Evolutionary conservation across 2,888 invertebrate species (phyloP), one percentile per base, ranked within the genome.

Genomic region (Pimpla rufipes): DNA sequence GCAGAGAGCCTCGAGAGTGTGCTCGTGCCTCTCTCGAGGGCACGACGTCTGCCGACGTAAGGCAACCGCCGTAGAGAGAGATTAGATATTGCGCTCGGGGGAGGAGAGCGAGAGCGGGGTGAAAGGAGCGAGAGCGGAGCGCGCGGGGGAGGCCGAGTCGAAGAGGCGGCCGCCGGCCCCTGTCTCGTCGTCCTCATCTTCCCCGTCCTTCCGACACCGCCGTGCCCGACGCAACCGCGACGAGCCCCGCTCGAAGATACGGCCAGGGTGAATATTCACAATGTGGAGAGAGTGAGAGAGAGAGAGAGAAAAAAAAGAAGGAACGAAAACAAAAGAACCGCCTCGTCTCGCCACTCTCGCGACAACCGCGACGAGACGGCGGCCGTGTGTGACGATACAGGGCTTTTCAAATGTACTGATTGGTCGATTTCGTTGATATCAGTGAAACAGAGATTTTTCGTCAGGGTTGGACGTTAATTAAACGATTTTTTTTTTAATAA

Each of bases 71-170:
- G 16, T 50, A 52, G 40, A 79, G 71, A 71, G 64, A 79, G 78
- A 79, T 79, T 79, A 79, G 78, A 79, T 79, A 71, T 71, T 79
- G 40, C 64, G 78, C 64, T 66, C 64, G 42, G 29, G 55, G 57
- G 45, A 64, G 50, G 37, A 50, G 47, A 64, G 42, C 50, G 11
- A 37, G 16, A n/a, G n/a, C 42, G 29, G 57, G 55, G 13, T 37
- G n/a, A 45, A 52, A 59, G 16, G 55, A 67, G 57, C 50, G 62
- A 75, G 52, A 50, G 13, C 11, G 52, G 2, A 37, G 42, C 59
- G 64, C 42, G 47, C 66, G 78, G 59, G 64, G 62, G 67, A 71
- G 76, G 64, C 42, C 16, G 50, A 66, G 42, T 59, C 68, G 57
- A 64, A 70, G 71, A 71, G 62, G 57, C 64, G 50, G 52, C 40